phyloP scores from a whole-genome alignment of 30 jellyfish, hydroid and myxozoan genomes.

The Phacellophora camtschatica region DNA sequence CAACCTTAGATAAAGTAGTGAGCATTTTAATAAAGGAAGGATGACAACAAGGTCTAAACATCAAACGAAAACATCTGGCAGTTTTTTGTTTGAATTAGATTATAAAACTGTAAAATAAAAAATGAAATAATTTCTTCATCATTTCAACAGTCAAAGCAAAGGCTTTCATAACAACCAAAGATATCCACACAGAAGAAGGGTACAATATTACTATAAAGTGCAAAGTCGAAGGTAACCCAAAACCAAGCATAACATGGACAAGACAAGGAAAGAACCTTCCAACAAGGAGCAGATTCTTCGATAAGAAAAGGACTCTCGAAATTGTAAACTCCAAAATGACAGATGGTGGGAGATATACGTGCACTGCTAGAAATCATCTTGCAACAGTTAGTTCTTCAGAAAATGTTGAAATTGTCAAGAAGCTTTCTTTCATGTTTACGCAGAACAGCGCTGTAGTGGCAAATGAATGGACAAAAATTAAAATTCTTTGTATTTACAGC shows the following conservation, averaged over 20 bases:
- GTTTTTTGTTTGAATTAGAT: too few relatives aligned
- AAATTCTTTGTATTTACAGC: neutral
- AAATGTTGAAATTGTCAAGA: neutral
- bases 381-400: neutral
- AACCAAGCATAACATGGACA: conserved; percentile 6
- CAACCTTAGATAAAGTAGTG: too few relatives aligned
- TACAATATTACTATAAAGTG: neutral
- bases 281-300: neutral
- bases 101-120: neutral
- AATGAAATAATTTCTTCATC: neutral
- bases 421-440: neutral
- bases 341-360: neutral
- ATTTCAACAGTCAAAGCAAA: neutral
- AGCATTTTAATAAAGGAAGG: too few relatives aligned
- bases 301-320: neutral
- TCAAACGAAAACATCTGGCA: too few relatives aligned
- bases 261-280: neutral
- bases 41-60: too few relatives aligned
- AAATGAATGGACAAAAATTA: neutral
- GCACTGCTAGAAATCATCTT: neutral
- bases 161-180: neutral
- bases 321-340: neutral
- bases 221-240: neutral
- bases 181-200: neutral
- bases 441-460: neutral